Base-by-base conservation (phyloP, 2,888 invertebrate genomes). In the Hyppa rectilinea region DNA sequence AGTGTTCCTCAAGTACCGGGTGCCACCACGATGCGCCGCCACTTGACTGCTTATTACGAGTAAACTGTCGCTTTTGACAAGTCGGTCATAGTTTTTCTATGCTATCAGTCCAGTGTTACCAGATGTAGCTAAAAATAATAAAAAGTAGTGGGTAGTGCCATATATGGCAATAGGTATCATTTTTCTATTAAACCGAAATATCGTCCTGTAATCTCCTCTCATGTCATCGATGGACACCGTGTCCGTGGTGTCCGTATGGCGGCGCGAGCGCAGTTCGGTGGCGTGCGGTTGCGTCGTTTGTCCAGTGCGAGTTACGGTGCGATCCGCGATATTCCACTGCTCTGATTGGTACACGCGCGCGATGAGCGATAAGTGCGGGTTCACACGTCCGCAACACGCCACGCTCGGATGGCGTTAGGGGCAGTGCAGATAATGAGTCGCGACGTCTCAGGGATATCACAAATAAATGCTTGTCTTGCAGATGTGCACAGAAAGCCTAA, bases 221-320 rank as follows among this genome's bases (percentile, higher is more conserved):
- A n/a, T n/a, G n/a, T n/a, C n/a, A n/a, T n/a, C n/a, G n/a, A n/a
- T n/a, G n/a, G n/a, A n/a, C n/a, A n/a, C n/a, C 4, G 14, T 40
- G 23, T 14, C 36, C 23, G 4, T 23, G 34, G 31, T 47, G 31
- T 55, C 29, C 34, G 17, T 10, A 23, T 3, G 20, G 17, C 17
- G 34, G 52, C 14, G 45, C 53, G 14, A 29, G 50, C 59, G 36
- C 50, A 40, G 64, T 31, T 12, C 58, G 65, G 63, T 86, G 59
- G 85, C 84, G 86, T 86, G 84, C 76, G 12, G 36, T 29, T 34
- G 45, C 63, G 75, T 87, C 87, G 87, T 86, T 86, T 87, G 86
- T 86, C 87, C 62, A 65, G 23, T 52, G 63, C 71, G 70, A 81
- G 71, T 71, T 83, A 80, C 76, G 72, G 77, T 61, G 64, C 53